phyloP scores from a whole-genome alignment of 2,888 invertebrate genomes.

The Drymonia ruficornis region DNA sequence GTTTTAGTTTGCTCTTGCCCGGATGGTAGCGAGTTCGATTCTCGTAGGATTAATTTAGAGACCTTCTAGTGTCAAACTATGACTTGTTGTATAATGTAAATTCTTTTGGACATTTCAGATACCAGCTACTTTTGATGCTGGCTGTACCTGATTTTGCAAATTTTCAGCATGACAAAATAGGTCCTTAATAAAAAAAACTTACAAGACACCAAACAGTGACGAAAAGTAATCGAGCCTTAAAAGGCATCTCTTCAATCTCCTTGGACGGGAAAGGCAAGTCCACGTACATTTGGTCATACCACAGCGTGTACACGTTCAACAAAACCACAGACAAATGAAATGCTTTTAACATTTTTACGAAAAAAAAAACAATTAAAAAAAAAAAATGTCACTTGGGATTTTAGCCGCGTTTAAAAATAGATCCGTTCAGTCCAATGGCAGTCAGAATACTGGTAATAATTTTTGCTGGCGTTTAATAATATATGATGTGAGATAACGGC shows the following conservation, averaged over 20 bases:
- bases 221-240: conserved; percentile 60
- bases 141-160: too few species aligned
- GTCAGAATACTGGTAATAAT: background rate
- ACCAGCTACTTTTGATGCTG: too few species aligned
- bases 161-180: too few species aligned
- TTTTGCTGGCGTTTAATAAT: background rate
- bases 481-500: background rate
- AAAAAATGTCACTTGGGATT: background rate
- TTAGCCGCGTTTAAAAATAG: background rate
- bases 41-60: too few species aligned
- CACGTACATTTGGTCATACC: conserved; percentile 66
- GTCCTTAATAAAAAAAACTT: conserved; percentile 33
- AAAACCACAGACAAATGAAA: conserved; percentile 57
- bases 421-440: background rate
- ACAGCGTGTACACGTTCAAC: conserved; percentile 55
- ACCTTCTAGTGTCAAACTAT: too few species aligned
- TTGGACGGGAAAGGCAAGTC: conserved; percentile 55
- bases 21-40: too few species aligned
- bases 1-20: too few species aligned
- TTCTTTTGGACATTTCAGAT: too few species aligned
- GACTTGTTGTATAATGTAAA: too few species aligned
- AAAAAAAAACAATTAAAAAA: conserved; percentile 1
- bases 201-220: conserved; percentile 70
- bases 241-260: conserved; percentile 49
- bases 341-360: conserved; percentile 35